These are phyloP conservation scores for Drosophila gunungcola DNA, from an alignment of 1,140 invertebrate species.

Conservation along the genomic window DNA sequence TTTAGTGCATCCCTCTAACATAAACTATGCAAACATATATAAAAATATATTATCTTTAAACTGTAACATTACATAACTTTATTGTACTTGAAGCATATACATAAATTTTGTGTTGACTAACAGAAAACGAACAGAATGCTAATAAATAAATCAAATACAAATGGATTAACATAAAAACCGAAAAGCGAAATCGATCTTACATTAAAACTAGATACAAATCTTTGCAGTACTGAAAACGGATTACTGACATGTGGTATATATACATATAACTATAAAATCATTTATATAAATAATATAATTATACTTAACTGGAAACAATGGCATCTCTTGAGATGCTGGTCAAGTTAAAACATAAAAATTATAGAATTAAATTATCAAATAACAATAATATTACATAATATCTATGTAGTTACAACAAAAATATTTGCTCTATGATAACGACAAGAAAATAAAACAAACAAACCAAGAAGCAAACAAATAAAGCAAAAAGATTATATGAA, in stretches of 20 bases:
- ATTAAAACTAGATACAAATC: slow-evolving; percentile 44
- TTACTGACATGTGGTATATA: slow-evolving; percentile 50
- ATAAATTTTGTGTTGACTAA: slow-evolving; percentile 39
- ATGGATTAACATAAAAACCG: slow-evolving; percentile 27
- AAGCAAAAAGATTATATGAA: slow-evolving; percentile 51
- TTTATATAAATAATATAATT: slow-evolving; percentile 49
- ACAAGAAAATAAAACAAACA: slow-evolving; percentile 57
- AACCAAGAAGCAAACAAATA: slow-evolving; percentile 62
- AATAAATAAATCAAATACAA: slow-evolving; percentile 37
- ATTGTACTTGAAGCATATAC: slow-evolving; percentile 50
- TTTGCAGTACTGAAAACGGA: slow-evolving; percentile 71
- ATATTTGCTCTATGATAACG: slow-evolving; percentile 64
- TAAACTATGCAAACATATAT: slow-evolving; percentile 45
- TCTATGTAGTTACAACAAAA: slow-evolving; percentile 48
- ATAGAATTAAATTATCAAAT: slow-evolving; percentile 76
- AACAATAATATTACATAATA: slow-evolving; percentile 65
- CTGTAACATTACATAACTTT: slow-evolving; percentile 39
- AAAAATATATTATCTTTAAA: slow-evolving; percentile 41
- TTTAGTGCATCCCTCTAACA: slow-evolving; percentile 36
- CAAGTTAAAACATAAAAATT: slow-evolving; percentile 53
- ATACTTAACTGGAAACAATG: slow-evolving; percentile 41
- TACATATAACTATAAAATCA: slow-evolving; percentile 24
- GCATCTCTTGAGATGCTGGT: slow-evolving; percentile 36
- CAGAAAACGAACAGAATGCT: slow-evolving; percentile 18
- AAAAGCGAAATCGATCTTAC: slow-evolving; percentile 19